These are phyloP conservation scores for Melanostoma scalare DNA, from an alignment of 2,888 invertebrate species.

Conservation along the genomic window DNA sequence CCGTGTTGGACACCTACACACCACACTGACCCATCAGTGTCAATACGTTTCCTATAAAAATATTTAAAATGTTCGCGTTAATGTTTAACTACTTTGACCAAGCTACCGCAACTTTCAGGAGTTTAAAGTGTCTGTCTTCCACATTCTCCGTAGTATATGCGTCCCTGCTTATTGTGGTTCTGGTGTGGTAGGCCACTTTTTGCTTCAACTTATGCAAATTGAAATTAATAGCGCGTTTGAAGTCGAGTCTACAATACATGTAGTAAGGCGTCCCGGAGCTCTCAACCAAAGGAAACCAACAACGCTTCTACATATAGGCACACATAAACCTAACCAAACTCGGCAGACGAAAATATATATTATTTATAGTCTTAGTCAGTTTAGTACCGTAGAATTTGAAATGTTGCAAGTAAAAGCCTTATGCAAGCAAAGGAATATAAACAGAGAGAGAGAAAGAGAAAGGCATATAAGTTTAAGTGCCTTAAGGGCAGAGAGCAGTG, in stretches of 20 bases:
- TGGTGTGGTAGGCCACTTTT: conserved; percentile 36
- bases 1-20: conserved; percentile 22
- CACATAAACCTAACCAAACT: conserved; percentile 20
- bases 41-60: conserved; percentile 33
- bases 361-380: conserved; percentile 36
- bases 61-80: conserved; percentile 60
- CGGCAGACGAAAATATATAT: conserved; percentile 21
- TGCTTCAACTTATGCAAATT: conserved; percentile 65
- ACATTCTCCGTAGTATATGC: neutral
- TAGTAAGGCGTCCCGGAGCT: conserved; percentile 8
- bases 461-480: conserved; percentile 14
- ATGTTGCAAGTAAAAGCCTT: conserved; percentile 6
- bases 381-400: conserved; percentile 3
- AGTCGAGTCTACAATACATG: conserved; percentile 12
- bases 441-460: neutral
- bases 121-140: neutral
- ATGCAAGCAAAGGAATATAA: conserved; percentile 1
- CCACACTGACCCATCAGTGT: conserved; percentile 42
- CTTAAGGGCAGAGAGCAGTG: neutral
- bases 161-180: neutral
- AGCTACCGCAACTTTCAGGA: neutral
- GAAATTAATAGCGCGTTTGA: conserved; percentile 56
- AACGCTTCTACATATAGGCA: conserved; percentile 2
- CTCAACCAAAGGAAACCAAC: conserved; percentile 7
- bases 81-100: conserved; percentile 55